These are phyloP conservation scores for Dastarcus helophoroides DNA, from an alignment of 2,888 invertebrate species.

Conservation along the genomic window DNA sequence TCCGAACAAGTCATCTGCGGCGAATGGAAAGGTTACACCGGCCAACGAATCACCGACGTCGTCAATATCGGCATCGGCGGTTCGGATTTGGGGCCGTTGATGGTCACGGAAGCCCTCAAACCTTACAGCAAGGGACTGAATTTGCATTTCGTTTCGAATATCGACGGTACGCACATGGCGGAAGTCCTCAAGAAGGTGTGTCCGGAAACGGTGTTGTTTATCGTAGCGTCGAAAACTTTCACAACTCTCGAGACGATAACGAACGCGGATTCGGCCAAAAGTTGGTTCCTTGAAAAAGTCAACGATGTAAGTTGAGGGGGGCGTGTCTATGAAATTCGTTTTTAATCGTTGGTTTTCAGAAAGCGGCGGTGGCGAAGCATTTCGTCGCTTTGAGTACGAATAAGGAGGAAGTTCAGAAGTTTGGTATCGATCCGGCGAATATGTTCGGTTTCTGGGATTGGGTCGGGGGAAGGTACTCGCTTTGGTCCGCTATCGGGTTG, in stretches of 20 bases:
- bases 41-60: constrained; percentile 90
- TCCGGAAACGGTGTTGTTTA: constrained; percentile 92
- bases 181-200: constrained; percentile 82
- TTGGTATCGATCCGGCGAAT: constrained; percentile 93
- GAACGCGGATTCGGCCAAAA: constrained; percentile 95
- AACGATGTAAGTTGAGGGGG: constrained; percentile 56
- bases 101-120: constrained; percentile 97
- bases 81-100: constrained; percentile 95
- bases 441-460: constrained; percentile 99
- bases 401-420: constrained; percentile 83
- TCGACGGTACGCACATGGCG: constrained; percentile 96
- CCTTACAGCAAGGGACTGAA: constrained; percentile 79
- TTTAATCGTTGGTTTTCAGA: constrained; percentile 27
- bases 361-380: constrained; percentile 82
- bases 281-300: constrained; percentile 80
- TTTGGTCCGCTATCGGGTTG: constrained; percentile 99
- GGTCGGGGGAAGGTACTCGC: constrained; percentile 95
- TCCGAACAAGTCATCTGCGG: constrained; percentile 63
- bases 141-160: constrained; percentile 95
- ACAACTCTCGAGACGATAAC: constrained; percentile 99
- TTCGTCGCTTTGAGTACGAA: constrained; percentile 98
- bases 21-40: constrained; percentile 71
- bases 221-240: constrained; percentile 98
- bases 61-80: constrained; percentile 99
- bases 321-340: not conserved